Evolutionary conservation across 1,140 invertebrate species (phyloP), one percentile per base, ranked within the genome.

Genomic region (Nasonia vitripennis): DNA sequence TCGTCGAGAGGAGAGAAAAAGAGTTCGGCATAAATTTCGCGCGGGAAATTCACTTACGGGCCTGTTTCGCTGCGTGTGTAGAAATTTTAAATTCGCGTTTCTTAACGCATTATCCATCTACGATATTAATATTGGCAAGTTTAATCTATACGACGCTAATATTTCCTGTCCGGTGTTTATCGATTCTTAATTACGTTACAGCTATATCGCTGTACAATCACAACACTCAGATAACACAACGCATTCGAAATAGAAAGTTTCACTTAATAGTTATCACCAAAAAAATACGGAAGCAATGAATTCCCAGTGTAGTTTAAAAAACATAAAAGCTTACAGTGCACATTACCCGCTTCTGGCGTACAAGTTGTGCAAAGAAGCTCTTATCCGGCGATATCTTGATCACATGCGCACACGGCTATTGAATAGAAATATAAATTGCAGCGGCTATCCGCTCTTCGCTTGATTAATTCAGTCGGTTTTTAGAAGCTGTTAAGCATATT

Each of bases 401-500:
- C 23, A 4, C 34, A 6, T 0, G 34, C 34, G 5, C 4, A 5
- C 34, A 37, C 41, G 48, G 27, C 48, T 14, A 74, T 78, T 80
- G 37, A 80, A 85, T 84, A 74, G 51, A 62, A 48, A 20, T 77
- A 85, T 85, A 73, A 85, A 81, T 81, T 75, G 78, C 70, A 62
- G 3, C 7, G 23, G 9, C 34, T 37, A 37, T 37, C 34, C 34
- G 34, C 34, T 37, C 34, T 37, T 1, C 31, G 51, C 55, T 75
- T 85, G 70, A 81, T 85, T 81, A 85, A 84, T 81, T 75, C 78
- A 81, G 71, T 80, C 31, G 68, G 34, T 85, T 85, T 81, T 81
- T 81, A 31, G 73, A 86, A 70, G 27, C 71, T 23, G 41, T 55
- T 77, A 51, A 12, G 12, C 62, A 45, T 45, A 86, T 70, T 77